Evolutionary conservation across 2,113 vertebrate species (phyloP).

Genomic region (Rhegmatorhina hoffmannsi): DNA sequence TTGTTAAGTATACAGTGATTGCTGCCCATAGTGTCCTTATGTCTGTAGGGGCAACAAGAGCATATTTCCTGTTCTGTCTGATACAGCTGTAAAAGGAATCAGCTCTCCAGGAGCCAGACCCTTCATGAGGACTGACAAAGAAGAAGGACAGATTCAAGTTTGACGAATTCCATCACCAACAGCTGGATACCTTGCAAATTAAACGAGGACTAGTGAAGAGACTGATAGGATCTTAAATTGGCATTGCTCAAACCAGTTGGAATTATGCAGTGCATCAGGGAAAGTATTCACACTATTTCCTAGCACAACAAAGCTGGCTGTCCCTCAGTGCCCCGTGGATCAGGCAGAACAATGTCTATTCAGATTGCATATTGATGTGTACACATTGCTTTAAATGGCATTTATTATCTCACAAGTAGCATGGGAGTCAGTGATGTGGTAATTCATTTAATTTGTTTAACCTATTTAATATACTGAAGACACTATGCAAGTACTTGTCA

Average conservation of each 20-base stretch:
- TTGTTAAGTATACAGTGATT: not conserved
- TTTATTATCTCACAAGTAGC: constrained; percentile 29
- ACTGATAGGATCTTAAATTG: not conserved
- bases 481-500: not conserved
- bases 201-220: not conserved
- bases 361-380: not conserved
- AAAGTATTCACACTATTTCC: not conserved
- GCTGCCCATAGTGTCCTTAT: not conserved
- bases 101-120: not conserved
- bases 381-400: not conserved
- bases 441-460: constrained; percentile 58
- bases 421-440: constrained; percentile 6
- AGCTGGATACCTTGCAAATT: not conserved
- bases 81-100: not conserved
- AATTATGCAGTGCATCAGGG: not conserved
- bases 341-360: not conserved
- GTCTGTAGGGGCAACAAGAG: not conserved
- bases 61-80: not conserved
- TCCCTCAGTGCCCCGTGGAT: not conserved
- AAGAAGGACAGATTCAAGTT: not conserved
- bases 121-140: not conserved
- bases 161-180: not conserved
- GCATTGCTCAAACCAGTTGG: not conserved
- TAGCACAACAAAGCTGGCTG: not conserved
- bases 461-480: constrained; percentile 32